Evolutionary conservation across 2,113 vertebrate genomes (phyloP).

Genomic region (Pardalotus punctatus): DNA sequence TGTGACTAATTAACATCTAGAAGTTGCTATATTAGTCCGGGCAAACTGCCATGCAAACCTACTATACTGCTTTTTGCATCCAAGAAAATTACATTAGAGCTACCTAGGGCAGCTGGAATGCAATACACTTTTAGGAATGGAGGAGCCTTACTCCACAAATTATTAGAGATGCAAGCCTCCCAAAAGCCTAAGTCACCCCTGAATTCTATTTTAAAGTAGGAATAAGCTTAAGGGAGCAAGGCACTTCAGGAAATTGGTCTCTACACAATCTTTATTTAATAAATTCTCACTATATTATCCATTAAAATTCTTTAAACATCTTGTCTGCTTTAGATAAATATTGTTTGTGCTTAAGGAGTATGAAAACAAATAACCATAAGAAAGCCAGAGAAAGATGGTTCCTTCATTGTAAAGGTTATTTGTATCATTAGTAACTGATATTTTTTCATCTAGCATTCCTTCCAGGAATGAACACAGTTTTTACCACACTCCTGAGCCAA

Average conservation of each 20-base stretch:
- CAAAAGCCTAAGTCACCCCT: not conserved
- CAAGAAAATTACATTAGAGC: conserved; percentile 12
- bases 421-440: not conserved
- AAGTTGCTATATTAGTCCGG: conserved; percentile 22
- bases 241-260: not conserved
- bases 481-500: not conserved
- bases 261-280: not conserved
- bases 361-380: not conserved
- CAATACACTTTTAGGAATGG: not conserved
- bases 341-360: not conserved
- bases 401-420: not conserved
- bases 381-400: not conserved
- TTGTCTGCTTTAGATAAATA: not conserved
- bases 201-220: not conserved
- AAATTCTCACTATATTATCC: not conserved
- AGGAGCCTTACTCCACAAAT: not conserved
- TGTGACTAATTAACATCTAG: conserved; percentile 60
- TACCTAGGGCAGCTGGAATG: conserved; percentile 1
- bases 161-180: not conserved
- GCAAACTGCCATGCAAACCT: conserved; percentile 42
- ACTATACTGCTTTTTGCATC: not conserved
- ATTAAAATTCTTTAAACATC: not conserved
- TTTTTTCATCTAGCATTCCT: not conserved
- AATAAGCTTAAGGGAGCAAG: not conserved
- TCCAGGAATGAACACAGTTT: not conserved